Evolutionary conservation across 2,113 vertebrate genomes (phyloP).

Genomic region (Nothoprocta pentlandii): DNA sequence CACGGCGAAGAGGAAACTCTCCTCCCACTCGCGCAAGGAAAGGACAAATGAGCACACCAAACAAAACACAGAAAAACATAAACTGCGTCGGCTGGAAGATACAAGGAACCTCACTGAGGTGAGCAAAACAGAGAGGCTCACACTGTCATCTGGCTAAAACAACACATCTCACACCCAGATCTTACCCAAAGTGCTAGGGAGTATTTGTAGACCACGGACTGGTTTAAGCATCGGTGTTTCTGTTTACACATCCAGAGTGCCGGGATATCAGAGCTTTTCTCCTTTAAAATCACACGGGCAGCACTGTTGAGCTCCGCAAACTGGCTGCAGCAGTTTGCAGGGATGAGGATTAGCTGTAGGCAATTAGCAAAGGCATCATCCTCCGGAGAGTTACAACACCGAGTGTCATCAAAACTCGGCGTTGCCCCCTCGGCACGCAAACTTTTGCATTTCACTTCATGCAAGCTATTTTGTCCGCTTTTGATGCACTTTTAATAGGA

Average conservation of each 20-base stretch:
- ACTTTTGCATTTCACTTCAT: background rate
- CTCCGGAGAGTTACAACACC: background rate
- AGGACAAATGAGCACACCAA: slow-evolving; percentile 18
- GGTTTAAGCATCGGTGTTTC: slow-evolving; percentile 24
- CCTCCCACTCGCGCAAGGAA: slow-evolving; percentile 23
- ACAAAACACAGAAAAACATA: background rate
- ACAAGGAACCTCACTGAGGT: background rate
- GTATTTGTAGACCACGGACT: slow-evolving; percentile 10
- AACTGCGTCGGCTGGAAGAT: background rate
- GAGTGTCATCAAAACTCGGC: background rate
- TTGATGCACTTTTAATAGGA: background rate
- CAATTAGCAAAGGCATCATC: background rate
- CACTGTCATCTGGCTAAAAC: slow-evolving; percentile 34
- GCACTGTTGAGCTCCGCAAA: background rate
- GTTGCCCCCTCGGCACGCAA: background rate
- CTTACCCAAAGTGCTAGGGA: background rate
- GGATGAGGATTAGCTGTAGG: background rate
- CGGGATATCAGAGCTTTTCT: slow-evolving; percentile 18
- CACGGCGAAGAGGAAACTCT: slow-evolving; percentile 40
- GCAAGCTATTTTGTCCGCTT: background rate
- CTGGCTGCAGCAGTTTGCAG: background rate
- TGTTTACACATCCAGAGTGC: slow-evolving; percentile 12
- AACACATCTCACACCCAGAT: slow-evolving; percentile 20
- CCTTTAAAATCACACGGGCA: background rate
- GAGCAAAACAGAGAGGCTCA: background rate